A percentile compares a stretch with the other conserved stretches of the same genome.
phyloP scores from a whole-genome alignment of 2,797 vertebrate genomes.

The Darevskia mixta region DNA sequence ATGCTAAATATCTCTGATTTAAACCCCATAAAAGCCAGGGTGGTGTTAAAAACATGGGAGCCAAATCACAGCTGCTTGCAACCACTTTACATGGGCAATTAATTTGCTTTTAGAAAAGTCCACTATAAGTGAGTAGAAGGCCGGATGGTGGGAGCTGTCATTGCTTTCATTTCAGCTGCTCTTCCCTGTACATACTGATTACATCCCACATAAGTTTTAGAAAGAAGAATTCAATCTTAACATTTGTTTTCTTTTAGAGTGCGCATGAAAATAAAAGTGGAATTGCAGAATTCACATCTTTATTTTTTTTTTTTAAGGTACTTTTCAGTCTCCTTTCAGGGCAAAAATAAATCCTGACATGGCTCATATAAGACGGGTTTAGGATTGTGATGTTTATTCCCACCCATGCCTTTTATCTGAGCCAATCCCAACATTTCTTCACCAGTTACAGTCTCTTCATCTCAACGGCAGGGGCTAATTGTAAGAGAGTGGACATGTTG shows the following conservation, averaged over 20 bases:
- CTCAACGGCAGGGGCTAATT: background rate
- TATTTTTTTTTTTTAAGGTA: background rate
- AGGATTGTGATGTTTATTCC: background rate
- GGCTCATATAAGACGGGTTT: background rate
- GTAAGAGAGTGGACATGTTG: background rate
- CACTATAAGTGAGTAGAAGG: background rate
- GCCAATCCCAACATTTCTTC: background rate
- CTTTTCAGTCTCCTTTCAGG: background rate
- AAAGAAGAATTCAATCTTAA: background rate
- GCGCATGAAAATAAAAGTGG: background rate
- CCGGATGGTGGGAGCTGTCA: too few relatives aligned
- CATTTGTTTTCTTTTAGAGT: background rate
- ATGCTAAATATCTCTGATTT: constrained; percentile 19
- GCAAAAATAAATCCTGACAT: too few relatives aligned
- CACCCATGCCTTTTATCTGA: background rate
- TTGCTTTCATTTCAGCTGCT: constrained; percentile 17
- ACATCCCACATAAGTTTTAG: constrained; percentile 1
- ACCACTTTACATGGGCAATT: constrained; percentile 6
- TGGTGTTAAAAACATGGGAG: background rate
- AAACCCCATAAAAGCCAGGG: background rate
- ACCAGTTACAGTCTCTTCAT: background rate
- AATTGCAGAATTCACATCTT: background rate
- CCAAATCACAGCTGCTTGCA: background rate
- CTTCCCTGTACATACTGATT: constrained; percentile 24
- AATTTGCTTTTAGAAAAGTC: constrained; percentile 29